Base-by-base conservation (phyloP, 2,797 vertebrate genomes). In the Pseudochaenichthys georgianus region DNA sequence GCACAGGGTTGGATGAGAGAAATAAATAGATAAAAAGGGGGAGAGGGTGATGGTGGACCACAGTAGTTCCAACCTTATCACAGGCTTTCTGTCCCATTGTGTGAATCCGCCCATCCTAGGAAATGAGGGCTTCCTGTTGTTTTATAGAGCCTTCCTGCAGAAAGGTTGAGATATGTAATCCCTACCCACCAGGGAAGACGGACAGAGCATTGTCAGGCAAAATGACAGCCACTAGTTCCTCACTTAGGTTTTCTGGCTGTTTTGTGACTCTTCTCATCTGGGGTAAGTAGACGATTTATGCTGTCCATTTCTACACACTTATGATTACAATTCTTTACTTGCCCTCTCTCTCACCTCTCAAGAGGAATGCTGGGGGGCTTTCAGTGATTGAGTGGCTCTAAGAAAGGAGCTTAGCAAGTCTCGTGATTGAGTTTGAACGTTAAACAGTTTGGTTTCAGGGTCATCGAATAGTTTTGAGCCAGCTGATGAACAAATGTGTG, bases 101-200 rank as follows among this genome's bases (percentile, higher is more conserved):
- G 82, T 82, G 83, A 93, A 88, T 91, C 87, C 91, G 82, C 92
- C 94, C 94, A 92, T 93, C 88, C 87, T 89, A 92, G 94, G 94
- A 95, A 94, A 93, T 88, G 75, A 89, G 87, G 76, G 86, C 87
- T 94, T 95, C 94, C 95, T 95, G 94, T 95, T 95, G 87, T 93
- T 95, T 94, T 90, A 90, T 78, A 91, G 82, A 92, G 83, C 69
- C 87, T 93, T 94, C 94, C 94, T 95, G 90, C 84, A 62, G 66
- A 90, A 94, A 90, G 90, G 86, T 89, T 87, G 80, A 91, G 92
- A 92, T 90, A 91, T 92, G 84, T 91, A 84, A 93, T 90, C 79
- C 66, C 67, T 73, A 54, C 73, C 69, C 85, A 87, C 80, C 80
- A 86, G 84, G 70, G 83, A 84, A 88, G 87, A 92, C 70, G 65